Percentiles rank a stretch among this genome's conserved stretches.
These are phyloP conservation scores for Cottus gobio DNA, from an alignment of 2,113 vertebrate species.

Conservation along the genomic window DNA sequence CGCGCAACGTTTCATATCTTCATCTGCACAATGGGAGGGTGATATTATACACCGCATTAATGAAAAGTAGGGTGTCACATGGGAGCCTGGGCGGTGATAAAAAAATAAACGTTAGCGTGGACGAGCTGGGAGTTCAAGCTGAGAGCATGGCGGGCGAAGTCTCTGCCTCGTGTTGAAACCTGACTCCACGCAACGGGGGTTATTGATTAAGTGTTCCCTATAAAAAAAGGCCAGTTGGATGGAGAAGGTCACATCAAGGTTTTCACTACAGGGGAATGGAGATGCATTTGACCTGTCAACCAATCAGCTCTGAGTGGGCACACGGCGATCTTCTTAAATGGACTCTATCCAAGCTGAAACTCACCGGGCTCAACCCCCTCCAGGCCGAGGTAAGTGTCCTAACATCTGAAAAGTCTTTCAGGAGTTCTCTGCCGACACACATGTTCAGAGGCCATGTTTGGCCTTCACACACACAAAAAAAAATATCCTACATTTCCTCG, in stretches of 20 bases:
- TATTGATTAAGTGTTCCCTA: conserved; percentile 75
- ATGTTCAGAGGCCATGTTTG: background rate
- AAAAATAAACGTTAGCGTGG: conserved; percentile 21
- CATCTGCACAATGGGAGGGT: background rate
- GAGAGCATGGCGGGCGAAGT: conserved; percentile 10
- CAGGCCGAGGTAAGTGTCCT: conserved; percentile 28
- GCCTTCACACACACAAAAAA: no score
- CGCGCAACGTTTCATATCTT: background rate
- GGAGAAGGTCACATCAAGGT: conserved; percentile 68
- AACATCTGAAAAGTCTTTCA: conserved; percentile 45
- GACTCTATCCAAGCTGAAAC: conserved; percentile 63
- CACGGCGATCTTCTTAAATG: conserved; percentile 48
- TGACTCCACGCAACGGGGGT: conserved; percentile 52
- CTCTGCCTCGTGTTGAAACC: conserved; percentile 48
- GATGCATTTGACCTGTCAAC: conserved; percentile 68
- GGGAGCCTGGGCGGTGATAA: conserved; percentile 19
- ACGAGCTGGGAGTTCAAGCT: conserved; percentile 12
- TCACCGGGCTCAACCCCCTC: conserved; percentile 31
- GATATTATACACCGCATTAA: background rate
- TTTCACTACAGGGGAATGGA: conserved; percentile 61
- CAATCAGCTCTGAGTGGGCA: conserved; percentile 44
- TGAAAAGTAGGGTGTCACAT: background rate
- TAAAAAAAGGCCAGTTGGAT: conserved; percentile 56
- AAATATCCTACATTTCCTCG: background rate
- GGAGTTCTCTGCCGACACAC: conserved; percentile 15